A percentile compares a stretch with the other conserved stretches of the same genome.
Evolutionary conservation across 2,797 vertebrate genomes (phyloP).

Genomic region (Cacajao melanocephalus): DNA sequence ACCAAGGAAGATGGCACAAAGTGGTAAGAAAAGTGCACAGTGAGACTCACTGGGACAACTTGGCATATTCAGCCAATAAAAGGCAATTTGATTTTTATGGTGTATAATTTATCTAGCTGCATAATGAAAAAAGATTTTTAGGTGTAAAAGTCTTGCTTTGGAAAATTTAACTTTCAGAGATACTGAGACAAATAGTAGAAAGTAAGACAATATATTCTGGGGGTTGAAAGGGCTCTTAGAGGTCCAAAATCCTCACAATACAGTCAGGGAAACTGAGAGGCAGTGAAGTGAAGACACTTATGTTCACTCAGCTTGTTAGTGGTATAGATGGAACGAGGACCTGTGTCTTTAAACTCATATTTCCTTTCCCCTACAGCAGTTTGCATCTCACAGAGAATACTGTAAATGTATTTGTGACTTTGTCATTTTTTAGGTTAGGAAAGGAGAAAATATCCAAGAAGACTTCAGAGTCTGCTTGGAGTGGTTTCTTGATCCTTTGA

Average conservation of each 20-base stretch:
- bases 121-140: neutral
- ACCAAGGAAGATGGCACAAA: neutral
- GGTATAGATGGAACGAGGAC: neutral
- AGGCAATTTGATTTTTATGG: neutral
- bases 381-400: neutral
- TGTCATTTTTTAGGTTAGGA: neutral
- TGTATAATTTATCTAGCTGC: neutral
- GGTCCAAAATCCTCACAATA: neutral
- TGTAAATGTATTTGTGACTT: neutral
- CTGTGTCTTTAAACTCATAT: neutral
- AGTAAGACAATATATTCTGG: neutral
- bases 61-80: neutral
- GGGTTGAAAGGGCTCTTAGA: neutral
- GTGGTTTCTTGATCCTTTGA: neutral
- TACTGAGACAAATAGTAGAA: neutral
- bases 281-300: neutral
- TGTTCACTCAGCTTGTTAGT: neutral
- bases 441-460: constrained; percentile 17
- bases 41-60: neutral
- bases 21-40: neutral
- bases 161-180: constrained; percentile 25
- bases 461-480: constrained; percentile 19
- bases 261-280: neutral
- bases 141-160: neutral
- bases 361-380: neutral